Evolutionary conservation across 2,888 invertebrate species (phyloP).

Genomic region (Troglohyphantes excavatus): DNA sequence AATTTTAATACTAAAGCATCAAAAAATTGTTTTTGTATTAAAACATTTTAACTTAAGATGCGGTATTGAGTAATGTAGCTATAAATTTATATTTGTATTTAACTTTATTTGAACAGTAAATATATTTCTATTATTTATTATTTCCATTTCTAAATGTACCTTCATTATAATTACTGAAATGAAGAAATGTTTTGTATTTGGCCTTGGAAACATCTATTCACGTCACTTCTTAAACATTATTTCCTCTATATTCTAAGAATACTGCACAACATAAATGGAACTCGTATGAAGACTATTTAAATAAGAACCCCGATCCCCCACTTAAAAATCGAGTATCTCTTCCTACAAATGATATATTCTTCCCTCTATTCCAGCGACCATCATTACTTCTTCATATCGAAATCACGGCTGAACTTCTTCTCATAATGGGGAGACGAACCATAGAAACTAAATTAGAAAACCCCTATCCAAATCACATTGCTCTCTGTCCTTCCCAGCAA

Average conservation of each 20-base stretch:
- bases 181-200: background rate
- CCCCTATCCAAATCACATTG: slow-evolving; percentile 48
- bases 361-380: background rate
- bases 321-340: background rate
- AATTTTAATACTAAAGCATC: too few relatives aligned
- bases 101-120: too few relatives aligned
- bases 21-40: too few relatives aligned
- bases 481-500: slow-evolving; percentile 22
- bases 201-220: background rate
- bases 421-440: slow-evolving; percentile 14
- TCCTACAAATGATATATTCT: slow-evolving; percentile 29
- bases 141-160: background rate
- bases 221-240: background rate
- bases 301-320: background rate
- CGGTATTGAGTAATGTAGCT: too few relatives aligned
- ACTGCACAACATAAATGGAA: background rate
- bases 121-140: too few relatives aligned
- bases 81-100: too few relatives aligned
- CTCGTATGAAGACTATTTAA: background rate
- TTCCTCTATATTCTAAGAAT: background rate
- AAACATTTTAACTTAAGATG: too few relatives aligned
- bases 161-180: background rate
- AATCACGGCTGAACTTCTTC: slow-evolving; percentile 21
- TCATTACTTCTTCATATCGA: background rate
- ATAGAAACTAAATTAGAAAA: slow-evolving; percentile 49